Percentiles rank a stretch among this genome's conserved stretches.
phyloP scores from a whole-genome alignment of 1,140 invertebrate species.

The Euura saliciscinereae region DNA sequence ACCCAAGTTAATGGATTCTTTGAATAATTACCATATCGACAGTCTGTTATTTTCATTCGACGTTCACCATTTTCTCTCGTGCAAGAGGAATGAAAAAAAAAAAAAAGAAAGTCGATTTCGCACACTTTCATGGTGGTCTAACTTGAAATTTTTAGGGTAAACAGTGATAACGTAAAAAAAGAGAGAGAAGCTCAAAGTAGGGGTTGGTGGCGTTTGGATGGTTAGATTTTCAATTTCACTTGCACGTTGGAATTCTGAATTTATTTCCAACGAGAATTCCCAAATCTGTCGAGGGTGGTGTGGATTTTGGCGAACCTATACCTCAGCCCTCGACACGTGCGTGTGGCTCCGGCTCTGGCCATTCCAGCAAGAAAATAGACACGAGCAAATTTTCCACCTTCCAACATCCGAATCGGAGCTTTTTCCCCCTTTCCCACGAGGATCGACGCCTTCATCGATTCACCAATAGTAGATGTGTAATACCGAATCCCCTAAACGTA shows the following conservation, averaged over 20 bases:
- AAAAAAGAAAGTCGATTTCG: conserved; percentile 30
- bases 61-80: no score
- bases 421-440: background rate
- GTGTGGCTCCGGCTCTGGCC: no score
- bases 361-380: background rate
- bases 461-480: no score
- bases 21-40: background rate
- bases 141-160: no score
- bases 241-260: background rate
- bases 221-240: background rate
- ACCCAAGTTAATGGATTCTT: background rate
- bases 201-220: background rate
- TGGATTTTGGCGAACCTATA: background rate
- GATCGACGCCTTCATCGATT: background rate
- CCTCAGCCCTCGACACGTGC: no score
- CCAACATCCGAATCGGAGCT: background rate
- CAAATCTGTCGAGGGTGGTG: background rate
- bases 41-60: background rate
- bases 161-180: no score
- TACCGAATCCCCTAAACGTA: background rate
- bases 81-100: background rate
- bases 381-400: background rate
- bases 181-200: no score
- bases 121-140: no score
- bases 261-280: background rate